Base-by-base conservation (phyloP, 2,888 invertebrate species). In the Noctua janthe region DNA sequence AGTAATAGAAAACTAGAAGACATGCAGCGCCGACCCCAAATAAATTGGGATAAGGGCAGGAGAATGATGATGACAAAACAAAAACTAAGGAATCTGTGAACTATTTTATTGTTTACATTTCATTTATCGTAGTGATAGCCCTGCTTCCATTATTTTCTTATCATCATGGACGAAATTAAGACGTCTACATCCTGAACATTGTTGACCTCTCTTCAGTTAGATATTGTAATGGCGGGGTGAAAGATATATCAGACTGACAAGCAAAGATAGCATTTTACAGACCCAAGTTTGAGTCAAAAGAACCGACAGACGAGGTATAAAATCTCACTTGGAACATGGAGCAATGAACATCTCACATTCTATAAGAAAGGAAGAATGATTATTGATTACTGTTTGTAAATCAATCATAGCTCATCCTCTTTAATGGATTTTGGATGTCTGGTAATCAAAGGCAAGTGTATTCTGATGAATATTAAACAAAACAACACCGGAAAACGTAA, bases 171-270 rank as follows among this genome's bases (percentile, higher is more conserved):
- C 92, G 91, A 93, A 94, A 94, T 95, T 94, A 94, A 95, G 94
- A 94, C 91, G 92, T 92, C 92, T 92, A 93, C 94, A 95, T 95
- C 94, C 94, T 95, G 94, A 93, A 91, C 91, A 91, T 87, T 90
- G 91, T 91, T 94, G 94, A 94, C 94, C 94, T 93, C 91, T 89
- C 90, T 90, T 89, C 87, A 92, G 93, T 93, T 94, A 94, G 91
- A 91, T 90, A 85, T 83, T 75, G 67, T 78, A 71, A 78, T 59
- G 80, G 82, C 87, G 87, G 87, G 90, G 88, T 90, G 89, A 89
- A 90, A 89, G 91, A 94, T 94, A 94, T 94, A 94, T 95, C 92
- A 94, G 88, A 91, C 85, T 91, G 92, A 90, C 91, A 89, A 73
- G 72, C 64, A 71, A 29, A 71, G 78, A 80, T 87, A 84, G 69